Conservation (phyloP, 2,888 invertebrate genomes). For the Troides helena region DNA sequence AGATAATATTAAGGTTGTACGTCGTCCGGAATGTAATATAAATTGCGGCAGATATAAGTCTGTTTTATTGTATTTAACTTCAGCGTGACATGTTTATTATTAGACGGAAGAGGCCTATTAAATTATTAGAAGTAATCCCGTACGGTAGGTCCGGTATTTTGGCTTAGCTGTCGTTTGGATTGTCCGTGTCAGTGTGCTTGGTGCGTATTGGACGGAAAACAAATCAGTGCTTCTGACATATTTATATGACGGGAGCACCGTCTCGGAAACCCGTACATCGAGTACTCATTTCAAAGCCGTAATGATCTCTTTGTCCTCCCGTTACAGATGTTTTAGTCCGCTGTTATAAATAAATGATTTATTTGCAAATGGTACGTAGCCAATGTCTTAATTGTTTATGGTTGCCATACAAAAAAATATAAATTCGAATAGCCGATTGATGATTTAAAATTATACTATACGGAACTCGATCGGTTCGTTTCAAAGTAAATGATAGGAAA, state of each 20-base stretch:
- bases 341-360: conserved; percentile 3
- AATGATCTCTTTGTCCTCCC: conserved; percentile 25
- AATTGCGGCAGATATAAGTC: conserved; percentile 40
- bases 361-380: neutral
- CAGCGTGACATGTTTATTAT: conserved; percentile 76
- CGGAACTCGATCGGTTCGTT: conserved; percentile 1
- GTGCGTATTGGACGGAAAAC: conserved; percentile 55
- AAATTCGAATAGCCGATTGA: neutral
- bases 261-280: conserved; percentile 16
- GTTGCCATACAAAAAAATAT: neutral
- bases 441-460: neutral
- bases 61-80: conserved; percentile 65
- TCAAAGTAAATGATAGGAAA: conserved; percentile 6
- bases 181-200: conserved; percentile 48
- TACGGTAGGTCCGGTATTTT: conserved; percentile 66
- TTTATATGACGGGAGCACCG: conserved; percentile 44
- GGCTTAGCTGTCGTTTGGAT: conserved; percentile 56
- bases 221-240: conserved; percentile 58
- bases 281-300: conserved; percentile 22
- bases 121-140: conserved; percentile 74
- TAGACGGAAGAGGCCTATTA: conserved; percentile 73
- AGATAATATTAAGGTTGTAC: conserved; percentile 38
- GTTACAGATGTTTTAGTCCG: conserved; percentile 4
- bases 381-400: neutral
- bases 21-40: conserved; percentile 32